phyloP scores from a whole-genome alignment of 2,888 invertebrate species.

The Cosmorhoe ocellata region DNA sequence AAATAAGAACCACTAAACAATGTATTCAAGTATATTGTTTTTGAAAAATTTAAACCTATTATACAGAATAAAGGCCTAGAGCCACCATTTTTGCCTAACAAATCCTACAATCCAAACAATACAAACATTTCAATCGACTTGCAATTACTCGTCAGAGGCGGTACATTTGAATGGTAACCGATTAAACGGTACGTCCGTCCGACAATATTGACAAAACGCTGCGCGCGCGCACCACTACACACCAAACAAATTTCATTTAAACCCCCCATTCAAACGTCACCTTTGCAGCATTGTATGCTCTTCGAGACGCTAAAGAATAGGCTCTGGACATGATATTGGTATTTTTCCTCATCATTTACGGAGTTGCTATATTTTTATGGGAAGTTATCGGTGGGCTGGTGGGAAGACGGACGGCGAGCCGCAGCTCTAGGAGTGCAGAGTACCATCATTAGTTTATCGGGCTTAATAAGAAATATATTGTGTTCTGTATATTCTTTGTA shows the following conservation, averaged over 20 bases:
- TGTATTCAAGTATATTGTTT: too few relatives aligned
- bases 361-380: slow-evolving; percentile 26
- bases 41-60: too few relatives aligned
- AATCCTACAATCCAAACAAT: slow-evolving; percentile 31
- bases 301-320: slow-evolving; percentile 38
- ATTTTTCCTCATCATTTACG: slow-evolving; percentile 39
- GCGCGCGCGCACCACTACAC: slow-evolving; percentile 54
- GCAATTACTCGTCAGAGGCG: slow-evolving; percentile 80
- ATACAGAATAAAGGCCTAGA: slow-evolving; percentile 10
- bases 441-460: not conserved
- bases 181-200: slow-evolving; percentile 70
- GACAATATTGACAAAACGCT: slow-evolving; percentile 79
- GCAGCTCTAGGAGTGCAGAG: slow-evolving; percentile 12
- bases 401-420: slow-evolving; percentile 18
- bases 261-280: slow-evolving; percentile 77
- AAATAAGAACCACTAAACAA: too few relatives aligned
- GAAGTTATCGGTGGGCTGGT: slow-evolving; percentile 17
- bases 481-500: too few relatives aligned
- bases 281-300: slow-evolving; percentile 64
- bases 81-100: slow-evolving; percentile 2
- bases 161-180: slow-evolving; percentile 77
- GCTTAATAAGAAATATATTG: too few relatives aligned
- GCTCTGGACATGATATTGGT: slow-evolving; percentile 48
- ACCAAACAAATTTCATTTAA: slow-evolving; percentile 33
- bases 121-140: slow-evolving; percentile 37